Percentiles rank a stretch among this genome's conserved stretches.
phyloP scores from a whole-genome alignment of 1,140 invertebrate genomes.

The Zaprionus taronus region DNA sequence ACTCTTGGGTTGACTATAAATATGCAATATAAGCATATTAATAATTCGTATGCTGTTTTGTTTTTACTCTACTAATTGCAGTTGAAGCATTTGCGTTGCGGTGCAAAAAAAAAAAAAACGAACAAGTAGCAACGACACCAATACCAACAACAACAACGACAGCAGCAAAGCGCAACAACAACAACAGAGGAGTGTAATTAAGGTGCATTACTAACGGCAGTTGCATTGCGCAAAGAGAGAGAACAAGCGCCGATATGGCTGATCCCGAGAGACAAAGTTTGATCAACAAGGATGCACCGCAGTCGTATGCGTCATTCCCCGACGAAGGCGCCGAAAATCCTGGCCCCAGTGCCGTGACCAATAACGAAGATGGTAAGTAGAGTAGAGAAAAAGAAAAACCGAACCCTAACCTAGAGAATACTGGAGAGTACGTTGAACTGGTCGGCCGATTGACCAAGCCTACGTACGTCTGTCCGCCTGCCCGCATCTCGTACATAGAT shows the following conservation, averaged over 20 bases:
- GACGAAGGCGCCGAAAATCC: slow-evolving; percentile 69
- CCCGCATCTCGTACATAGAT: slow-evolving; percentile 35
- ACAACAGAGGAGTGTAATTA: slow-evolving; percentile 40
- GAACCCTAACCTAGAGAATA: slow-evolving; percentile 9
- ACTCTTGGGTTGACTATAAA: slow-evolving; percentile 29
- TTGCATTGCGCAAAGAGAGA: slow-evolving; percentile 31
- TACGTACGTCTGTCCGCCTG: background rate
- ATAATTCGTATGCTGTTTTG: slow-evolving; percentile 20
- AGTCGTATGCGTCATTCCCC: slow-evolving; percentile 58
- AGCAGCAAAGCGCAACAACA: slow-evolving; percentile 30
- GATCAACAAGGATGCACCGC: slow-evolving; percentile 64
- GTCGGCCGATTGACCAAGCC: background rate
- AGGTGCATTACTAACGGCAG: slow-evolving; percentile 63
- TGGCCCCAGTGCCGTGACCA: slow-evolving; percentile 50
- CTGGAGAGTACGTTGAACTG: slow-evolving; percentile 57
- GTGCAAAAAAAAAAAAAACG: slow-evolving; percentile 33
- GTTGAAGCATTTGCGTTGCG: slow-evolving; percentile 70
- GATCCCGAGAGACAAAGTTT: slow-evolving; percentile 73
- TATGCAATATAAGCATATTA: slow-evolving; percentile 29
- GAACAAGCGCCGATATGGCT: slow-evolving; percentile 51
- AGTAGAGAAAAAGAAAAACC: slow-evolving; percentile 8
- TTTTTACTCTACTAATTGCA: slow-evolving; percentile 49
- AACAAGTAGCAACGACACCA: slow-evolving; percentile 28
- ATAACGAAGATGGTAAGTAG: slow-evolving; percentile 70
- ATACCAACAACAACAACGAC: slow-evolving; percentile 25